These are phyloP conservation scores for Fukomys damarensis DNA, from an alignment of 2,113 vertebrate genomes.

Conservation along the genomic window DNA sequence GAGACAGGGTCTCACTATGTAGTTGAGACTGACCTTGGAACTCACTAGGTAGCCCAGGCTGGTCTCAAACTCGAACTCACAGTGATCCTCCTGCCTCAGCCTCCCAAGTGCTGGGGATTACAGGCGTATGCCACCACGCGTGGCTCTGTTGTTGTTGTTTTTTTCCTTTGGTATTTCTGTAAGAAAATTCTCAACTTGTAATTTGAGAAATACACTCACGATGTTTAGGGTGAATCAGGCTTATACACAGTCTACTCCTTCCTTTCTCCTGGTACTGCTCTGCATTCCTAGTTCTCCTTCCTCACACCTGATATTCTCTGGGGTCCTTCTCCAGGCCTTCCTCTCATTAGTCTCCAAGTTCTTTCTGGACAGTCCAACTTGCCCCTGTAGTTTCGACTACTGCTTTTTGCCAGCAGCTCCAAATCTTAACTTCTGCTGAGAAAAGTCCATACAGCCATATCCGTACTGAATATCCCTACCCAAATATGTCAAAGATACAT, in stretches of 20 bases:
- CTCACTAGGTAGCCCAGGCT: no score
- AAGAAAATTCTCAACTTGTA: not conserved
- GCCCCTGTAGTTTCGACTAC: not conserved
- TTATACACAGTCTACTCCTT: not conserved
- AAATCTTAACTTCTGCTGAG: constrained; percentile 6
- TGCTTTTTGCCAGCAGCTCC: not conserved
- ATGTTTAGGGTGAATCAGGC: not conserved
- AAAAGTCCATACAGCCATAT: not conserved
- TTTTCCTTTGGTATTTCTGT: constrained; percentile 29
- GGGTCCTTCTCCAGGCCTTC: not conserved
- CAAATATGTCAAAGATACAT: not conserved
- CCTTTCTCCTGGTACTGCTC: not conserved
- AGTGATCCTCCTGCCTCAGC: no score
- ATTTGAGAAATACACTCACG: not conserved
- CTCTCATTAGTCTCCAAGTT: not conserved
- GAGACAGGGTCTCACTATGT: no score
- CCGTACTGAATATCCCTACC: not conserved
- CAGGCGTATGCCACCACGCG: no score
- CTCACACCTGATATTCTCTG: not conserved
- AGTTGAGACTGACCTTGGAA: no score
- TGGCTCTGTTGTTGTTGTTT: no score
- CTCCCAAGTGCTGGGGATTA: no score
- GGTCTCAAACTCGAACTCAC: no score
- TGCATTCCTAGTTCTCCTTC: not conserved
- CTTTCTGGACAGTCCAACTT: not conserved